Conservation (phyloP, 2,888 invertebrate species). For the Empis stercorea region DNA sequence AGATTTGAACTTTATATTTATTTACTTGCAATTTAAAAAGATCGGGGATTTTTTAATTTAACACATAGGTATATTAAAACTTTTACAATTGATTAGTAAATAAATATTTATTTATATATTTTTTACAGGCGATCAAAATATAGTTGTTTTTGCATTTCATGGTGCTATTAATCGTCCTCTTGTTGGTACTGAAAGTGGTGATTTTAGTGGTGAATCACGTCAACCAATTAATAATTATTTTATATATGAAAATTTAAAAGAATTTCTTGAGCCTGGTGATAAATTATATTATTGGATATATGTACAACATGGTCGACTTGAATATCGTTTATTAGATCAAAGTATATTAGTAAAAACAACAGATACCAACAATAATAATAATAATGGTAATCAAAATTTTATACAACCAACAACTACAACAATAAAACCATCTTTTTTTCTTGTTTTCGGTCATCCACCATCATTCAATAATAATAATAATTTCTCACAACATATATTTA, state of each 20-base stretch:
- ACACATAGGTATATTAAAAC: no score
- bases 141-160: conserved; percentile 49
- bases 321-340: background rate
- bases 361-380: no score
- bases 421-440: background rate
- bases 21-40: background rate
- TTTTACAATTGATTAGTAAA: no score
- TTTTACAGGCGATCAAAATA: conserved; percentile 37
- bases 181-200: conserved; percentile 38
- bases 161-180: conserved; percentile 47
- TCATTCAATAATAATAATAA: no score
- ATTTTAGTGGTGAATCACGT: conserved; percentile 39
- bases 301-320: background rate
- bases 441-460: no score
- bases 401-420: background rate
- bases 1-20: no score
- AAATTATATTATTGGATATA: conserved; percentile 44
- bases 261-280: conserved; percentile 41
- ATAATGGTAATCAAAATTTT: no score
- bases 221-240: conserved; percentile 38
- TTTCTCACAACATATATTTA: no score
- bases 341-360: background rate
- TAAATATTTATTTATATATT: background rate
- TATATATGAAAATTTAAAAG: conserved; percentile 38
- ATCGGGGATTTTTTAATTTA: background rate